Evolutionary conservation across 1,140 invertebrate genomes (phyloP).

Genomic region (Diachasmimorpha longicaudata): DNA sequence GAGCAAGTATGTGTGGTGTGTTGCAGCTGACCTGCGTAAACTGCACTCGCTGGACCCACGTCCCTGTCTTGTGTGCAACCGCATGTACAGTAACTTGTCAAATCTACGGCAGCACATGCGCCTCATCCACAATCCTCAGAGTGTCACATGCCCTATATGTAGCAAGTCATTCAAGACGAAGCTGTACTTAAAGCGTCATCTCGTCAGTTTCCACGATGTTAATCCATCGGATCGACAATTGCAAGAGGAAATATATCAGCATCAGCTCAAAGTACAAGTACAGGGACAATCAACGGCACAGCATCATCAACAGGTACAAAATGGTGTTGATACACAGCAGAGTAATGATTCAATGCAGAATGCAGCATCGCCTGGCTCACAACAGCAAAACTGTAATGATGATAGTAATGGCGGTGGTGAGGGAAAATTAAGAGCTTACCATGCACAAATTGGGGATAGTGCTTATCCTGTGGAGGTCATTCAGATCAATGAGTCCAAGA

Average conservation of each 20-base stretch:
- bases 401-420: constrained; percentile 23
- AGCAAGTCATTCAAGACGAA: constrained; percentile 80
- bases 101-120: constrained; percentile 81
- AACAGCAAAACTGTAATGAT: not conserved
- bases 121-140: constrained; percentile 79
- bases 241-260: constrained; percentile 60
- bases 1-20: constrained; percentile 65
- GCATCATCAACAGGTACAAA: constrained; percentile 17
- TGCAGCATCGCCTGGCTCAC: constrained; percentile 10
- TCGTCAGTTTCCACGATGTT: constrained; percentile 67
- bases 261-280: constrained; percentile 45
- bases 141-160: constrained; percentile 75
- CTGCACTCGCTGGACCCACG: constrained; percentile 73
- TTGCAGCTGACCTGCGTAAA: constrained; percentile 67
- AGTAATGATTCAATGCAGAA: not conserved
- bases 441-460: constrained; percentile 44
- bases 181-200: constrained; percentile 76
- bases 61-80: constrained; percentile 77
- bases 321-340: not conserved
- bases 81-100: constrained; percentile 80
- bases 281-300: constrained; percentile 38
- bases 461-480: constrained; percentile 49
- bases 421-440: constrained; percentile 39
- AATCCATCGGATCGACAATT: constrained; percentile 57
- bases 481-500: constrained; percentile 49